Conservation (phyloP, 1,140 invertebrate species). For the Heliothis virescens region DNA sequence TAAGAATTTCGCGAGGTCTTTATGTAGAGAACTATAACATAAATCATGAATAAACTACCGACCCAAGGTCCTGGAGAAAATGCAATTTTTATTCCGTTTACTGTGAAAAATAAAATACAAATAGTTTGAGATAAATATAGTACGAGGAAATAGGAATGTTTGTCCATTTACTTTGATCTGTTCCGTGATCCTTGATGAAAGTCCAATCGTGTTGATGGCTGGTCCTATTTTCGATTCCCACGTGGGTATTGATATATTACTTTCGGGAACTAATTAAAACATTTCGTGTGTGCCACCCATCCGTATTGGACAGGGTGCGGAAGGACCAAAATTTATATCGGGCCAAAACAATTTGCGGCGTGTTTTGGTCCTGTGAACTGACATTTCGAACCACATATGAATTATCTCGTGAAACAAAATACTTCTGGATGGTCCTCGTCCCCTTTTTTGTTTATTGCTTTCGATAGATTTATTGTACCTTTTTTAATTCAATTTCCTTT, state of each 20-base stretch:
- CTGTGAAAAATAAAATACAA: not conserved
- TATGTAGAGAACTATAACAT: conserved; percentile 26
- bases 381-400: conserved; percentile 30
- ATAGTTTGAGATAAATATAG: not conserved
- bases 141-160: not conserved
- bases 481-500: conserved; percentile 36
- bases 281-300: conserved; percentile 26
- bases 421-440: not conserved
- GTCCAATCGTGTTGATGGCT: too few relatives aligned
- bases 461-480: conserved; percentile 29
- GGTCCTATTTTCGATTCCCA: not conserved
- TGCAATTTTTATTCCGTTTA: conserved; percentile 23
- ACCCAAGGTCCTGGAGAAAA: not conserved
- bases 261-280: conserved; percentile 41
- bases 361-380: conserved; percentile 26
- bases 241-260: conserved; percentile 29
- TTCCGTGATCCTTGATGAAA: too few relatives aligned
- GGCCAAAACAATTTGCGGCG: conserved; percentile 44
- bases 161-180: too few relatives aligned
- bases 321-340: conserved; percentile 43
- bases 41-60: conserved; percentile 10
- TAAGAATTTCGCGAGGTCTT: conserved; percentile 16
- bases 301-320: conserved; percentile 3
- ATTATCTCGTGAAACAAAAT: not conserved
- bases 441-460: conserved; percentile 48